These are phyloP conservation scores for Cervus canadensis DNA, from an alignment of 2,113 vertebrate genomes.

Conservation along the genomic window DNA sequence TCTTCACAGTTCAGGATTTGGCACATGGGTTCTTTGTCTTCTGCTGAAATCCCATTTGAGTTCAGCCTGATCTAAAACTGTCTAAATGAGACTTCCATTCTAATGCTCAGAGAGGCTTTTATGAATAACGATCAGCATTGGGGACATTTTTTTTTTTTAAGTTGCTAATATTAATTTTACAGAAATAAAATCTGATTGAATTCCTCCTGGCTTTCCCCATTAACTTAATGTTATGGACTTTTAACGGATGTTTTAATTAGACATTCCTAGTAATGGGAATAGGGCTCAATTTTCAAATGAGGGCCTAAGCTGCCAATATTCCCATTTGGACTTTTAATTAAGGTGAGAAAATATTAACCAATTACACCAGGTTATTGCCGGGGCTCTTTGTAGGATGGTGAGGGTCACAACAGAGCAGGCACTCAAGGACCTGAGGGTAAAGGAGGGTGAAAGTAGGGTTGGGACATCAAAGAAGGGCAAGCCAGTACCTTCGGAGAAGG, in stretches of 20 bases:
- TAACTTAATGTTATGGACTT: conserved; percentile 75
- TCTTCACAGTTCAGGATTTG: background rate
- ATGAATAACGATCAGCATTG: conserved; percentile 30
- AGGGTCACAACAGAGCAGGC: conserved; percentile 14
- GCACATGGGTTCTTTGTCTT: fast-evolving
- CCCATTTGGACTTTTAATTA: conserved; percentile 73
- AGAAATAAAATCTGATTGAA: conserved; percentile 68
- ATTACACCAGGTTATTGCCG: background rate
- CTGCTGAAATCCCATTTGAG: conserved; percentile 22
- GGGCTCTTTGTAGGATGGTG: background rate
- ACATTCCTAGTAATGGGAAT: conserved; percentile 69
- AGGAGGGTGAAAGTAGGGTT: fast-evolving
- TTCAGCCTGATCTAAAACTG: background rate
- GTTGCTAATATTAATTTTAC: conserved; percentile 68
- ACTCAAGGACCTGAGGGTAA: background rate
- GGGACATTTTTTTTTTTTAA: conserved; percentile 60
- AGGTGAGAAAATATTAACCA: conserved; percentile 66
- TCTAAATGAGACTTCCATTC: conserved; percentile 16
- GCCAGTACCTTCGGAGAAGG: background rate
- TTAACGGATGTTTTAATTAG: conserved; percentile 79
- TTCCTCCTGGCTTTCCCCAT: conserved; percentile 59
- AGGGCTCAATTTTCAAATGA: conserved; percentile 72
- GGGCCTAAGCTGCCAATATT: conserved; percentile 67
- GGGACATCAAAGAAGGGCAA: background rate
- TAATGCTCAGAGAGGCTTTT: conserved; percentile 42